Evolutionary conservation across 2,888 invertebrate species (phyloP).

Genomic region (Tetragonisca angustula): DNA sequence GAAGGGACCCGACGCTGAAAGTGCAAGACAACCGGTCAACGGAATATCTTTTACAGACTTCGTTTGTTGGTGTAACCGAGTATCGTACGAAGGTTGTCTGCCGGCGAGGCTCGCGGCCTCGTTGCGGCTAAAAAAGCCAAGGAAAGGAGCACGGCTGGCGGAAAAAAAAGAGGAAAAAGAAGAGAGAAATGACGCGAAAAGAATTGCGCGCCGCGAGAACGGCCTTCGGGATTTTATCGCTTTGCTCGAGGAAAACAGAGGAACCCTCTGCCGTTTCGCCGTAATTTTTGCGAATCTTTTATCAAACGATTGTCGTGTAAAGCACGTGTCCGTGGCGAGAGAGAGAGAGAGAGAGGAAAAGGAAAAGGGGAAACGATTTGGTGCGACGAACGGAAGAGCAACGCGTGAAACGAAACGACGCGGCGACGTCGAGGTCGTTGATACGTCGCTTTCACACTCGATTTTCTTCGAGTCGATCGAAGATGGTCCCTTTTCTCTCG

Average conservation of each 20-base stretch:
- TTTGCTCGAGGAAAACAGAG: constrained; percentile 56
- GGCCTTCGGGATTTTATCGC: constrained; percentile 70
- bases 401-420: neutral
- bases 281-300: constrained; percentile 30
- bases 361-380: no score
- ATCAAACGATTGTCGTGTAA: no score
- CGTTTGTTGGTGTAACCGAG: constrained; percentile 59
- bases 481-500: constrained; percentile 75
- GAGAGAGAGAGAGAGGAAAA: neutral
- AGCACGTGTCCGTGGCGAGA: neutral
- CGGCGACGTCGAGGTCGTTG: neutral
- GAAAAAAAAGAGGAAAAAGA: constrained; percentile 22
- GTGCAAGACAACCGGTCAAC: constrained; percentile 59
- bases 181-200: constrained; percentile 70
- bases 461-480: constrained; percentile 62
- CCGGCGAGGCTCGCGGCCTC: constrained; percentile 79
- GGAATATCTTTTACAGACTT: constrained; percentile 70
- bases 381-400: neutral
- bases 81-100: constrained; percentile 80
- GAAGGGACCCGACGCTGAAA: constrained; percentile 46
- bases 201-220: constrained; percentile 70
- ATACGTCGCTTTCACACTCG: constrained; percentile 6
- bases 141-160: constrained; percentile 60
- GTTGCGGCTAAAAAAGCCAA: constrained; percentile 75
- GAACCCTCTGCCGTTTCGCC: constrained; percentile 8